A percentile compares a stretch with the other conserved stretches of the same genome.
phyloP scores from a whole-genome alignment of 1,140 invertebrate genomes.

The Triops longicaudatus region DNA sequence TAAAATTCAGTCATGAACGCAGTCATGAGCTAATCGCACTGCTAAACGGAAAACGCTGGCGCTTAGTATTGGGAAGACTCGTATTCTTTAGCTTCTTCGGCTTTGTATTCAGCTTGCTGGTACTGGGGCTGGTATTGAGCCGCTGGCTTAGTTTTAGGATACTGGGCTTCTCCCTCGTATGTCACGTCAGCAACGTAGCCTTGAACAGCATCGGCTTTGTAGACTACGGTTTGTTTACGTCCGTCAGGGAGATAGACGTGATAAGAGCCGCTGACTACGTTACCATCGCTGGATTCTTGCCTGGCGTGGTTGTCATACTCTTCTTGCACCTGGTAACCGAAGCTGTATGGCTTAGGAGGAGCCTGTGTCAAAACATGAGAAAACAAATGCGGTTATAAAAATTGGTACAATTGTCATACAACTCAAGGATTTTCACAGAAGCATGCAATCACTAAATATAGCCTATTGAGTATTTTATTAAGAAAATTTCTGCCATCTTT shows the following conservation, averaged over 20 bases:
- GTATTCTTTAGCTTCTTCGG: neutral
- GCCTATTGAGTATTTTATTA: no score
- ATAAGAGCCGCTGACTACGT: slow-evolving; percentile 66
- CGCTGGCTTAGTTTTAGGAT: slow-evolving; percentile 30
- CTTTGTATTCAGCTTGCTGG: neutral
- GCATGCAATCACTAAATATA: no score
- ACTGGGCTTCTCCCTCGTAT: slow-evolving; percentile 38
- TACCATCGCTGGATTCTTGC: slow-evolving; percentile 66
- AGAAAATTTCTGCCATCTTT: no score
- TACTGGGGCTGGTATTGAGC: slow-evolving; percentile 21
- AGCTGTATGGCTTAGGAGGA: slow-evolving; percentile 65
- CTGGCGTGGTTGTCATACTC: slow-evolving; percentile 57
- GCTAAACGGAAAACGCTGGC: no score
- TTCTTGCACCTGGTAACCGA: slow-evolving; percentile 74
- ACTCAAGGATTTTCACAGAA: no score
- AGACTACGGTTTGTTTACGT: slow-evolving; percentile 40
- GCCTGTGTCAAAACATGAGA: neutral
- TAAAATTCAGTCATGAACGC: no score
- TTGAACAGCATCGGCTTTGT: slow-evolving; percentile 35
- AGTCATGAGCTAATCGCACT: no score
- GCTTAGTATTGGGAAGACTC: neutral
- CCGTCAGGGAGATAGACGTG: slow-evolving; percentile 63
- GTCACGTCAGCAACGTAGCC: slow-evolving; percentile 40
- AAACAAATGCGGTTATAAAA: neutral
- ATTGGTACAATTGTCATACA: neutral